phyloP scores from a whole-genome alignment of 1,140 invertebrate species.

The Phthorimaea operculella region DNA sequence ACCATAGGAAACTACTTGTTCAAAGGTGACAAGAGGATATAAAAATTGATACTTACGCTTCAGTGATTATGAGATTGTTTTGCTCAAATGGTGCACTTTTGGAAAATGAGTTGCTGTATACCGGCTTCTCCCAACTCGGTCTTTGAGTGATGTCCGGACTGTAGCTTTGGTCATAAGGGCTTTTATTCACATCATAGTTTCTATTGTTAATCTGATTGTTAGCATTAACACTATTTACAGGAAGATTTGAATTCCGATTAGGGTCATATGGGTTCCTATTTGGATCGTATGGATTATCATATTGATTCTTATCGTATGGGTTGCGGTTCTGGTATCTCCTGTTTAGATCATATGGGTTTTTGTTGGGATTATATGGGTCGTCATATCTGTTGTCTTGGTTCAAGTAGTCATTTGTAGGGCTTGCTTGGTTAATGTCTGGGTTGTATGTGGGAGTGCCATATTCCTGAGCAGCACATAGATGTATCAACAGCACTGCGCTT shows the following conservation, averaged over 20 bases:
- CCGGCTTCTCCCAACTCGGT: slow-evolving; percentile 43
- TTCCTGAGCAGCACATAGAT: slow-evolving; percentile 40
- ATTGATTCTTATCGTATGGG: slow-evolving; percentile 8
- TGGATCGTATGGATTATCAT: slow-evolving; percentile 27
- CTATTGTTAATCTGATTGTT: too few relatives aligned
- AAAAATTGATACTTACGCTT: slow-evolving; percentile 66
- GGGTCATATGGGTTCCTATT: slow-evolving; percentile 34
- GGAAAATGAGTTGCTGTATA: slow-evolving; percentile 35
- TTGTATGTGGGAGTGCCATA: slow-evolving; percentile 47
- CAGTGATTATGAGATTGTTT: slow-evolving; percentile 70
- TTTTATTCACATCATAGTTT: too few relatives aligned
- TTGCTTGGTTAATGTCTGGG: slow-evolving; percentile 29
- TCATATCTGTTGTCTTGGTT: slow-evolving; percentile 44
- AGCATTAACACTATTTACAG: too few relatives aligned
- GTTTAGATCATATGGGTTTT: slow-evolving; percentile 34
- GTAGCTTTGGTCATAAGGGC: slow-evolving; percentile 31
- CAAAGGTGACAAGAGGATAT: too few relatives aligned
- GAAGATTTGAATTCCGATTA: slow-evolving; percentile 29
- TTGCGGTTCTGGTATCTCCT: slow-evolving; percentile 18
- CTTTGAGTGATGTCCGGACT: slow-evolving; percentile 38
- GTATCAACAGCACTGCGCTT: slow-evolving; percentile 27
- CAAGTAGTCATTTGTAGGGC: slow-evolving; percentile 47
- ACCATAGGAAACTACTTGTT: too few relatives aligned
- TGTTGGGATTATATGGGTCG: slow-evolving; percentile 44
- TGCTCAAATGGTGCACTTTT: slow-evolving; percentile 47